Evolutionary conservation across 2,797 vertebrate genomes (phyloP).

Genomic region (Thripadectes ignobilis): DNA sequence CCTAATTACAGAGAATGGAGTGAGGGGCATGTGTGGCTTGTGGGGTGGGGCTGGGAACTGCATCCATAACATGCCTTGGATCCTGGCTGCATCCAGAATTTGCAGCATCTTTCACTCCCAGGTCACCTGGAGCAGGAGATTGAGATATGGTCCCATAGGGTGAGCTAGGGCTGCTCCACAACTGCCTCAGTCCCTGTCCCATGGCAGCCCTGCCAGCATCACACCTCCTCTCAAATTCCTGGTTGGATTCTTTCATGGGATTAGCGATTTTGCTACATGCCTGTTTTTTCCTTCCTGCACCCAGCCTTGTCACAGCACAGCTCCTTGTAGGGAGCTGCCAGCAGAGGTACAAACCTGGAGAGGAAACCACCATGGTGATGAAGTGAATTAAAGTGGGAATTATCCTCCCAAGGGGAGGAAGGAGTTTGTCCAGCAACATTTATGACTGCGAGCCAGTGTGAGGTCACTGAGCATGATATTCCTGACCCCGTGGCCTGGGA

Average conservation of each 20-base stretch:
- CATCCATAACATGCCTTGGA: fast-evolving
- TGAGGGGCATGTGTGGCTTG: fast-evolving
- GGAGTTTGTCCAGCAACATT: not conserved
- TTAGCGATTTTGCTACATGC: not conserved
- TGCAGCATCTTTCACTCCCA: not conserved
- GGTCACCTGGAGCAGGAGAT: not conserved
- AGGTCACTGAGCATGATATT: not conserved
- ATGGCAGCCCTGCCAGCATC: not conserved
- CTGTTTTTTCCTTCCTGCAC: not conserved
- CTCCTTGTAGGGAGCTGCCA: fast-evolving
- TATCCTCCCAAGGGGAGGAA: not conserved
- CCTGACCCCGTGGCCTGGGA: not conserved
- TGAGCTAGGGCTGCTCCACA: not conserved
- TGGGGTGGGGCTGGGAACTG: not conserved
- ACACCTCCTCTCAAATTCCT: not conserved
- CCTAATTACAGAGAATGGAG: not conserved
- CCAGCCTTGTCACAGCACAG: not conserved
- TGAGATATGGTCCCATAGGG: fast-evolving
- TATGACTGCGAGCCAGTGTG: fast-evolving
- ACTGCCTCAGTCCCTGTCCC: not conserved
- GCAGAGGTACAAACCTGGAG: not conserved
- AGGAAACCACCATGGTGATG: not conserved
- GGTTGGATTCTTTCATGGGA: not conserved
- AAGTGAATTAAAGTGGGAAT: not conserved
- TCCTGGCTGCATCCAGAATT: fast-evolving